These are phyloP conservation scores for Calameuta pallipes DNA, from an alignment of 2,888 invertebrate genomes.

Conservation along the genomic window DNA sequence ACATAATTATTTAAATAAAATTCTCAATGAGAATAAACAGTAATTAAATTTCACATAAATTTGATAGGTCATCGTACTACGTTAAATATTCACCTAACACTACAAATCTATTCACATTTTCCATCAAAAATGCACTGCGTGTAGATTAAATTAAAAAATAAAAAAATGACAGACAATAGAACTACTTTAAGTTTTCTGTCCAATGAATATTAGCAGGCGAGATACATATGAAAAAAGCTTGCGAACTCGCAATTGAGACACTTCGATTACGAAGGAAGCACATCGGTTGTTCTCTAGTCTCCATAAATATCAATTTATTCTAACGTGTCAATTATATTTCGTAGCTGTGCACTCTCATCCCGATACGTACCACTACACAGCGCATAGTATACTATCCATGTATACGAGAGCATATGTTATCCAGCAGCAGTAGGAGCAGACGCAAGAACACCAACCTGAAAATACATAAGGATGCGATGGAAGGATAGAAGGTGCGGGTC, in stretches of 20 bases:
- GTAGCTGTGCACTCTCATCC: neutral
- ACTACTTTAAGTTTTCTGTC: neutral
- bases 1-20: no score
- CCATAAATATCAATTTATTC: neutral
- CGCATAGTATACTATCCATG: neutral
- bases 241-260: neutral
- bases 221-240: neutral
- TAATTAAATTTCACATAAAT: neutral
- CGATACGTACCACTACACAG: neutral
- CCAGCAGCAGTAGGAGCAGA: neutral
- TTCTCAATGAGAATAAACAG: no score
- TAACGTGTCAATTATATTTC: neutral
- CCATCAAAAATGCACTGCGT: no score
- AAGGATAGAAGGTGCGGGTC: neutral
- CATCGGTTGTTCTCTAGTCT: neutral
- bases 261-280: neutral
- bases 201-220: no score
- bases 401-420: neutral
- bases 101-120: neutral
- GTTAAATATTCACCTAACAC: neutral
- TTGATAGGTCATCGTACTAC: neutral
- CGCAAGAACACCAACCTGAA: neutral
- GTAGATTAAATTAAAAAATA: neutral
- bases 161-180: neutral
- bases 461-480: neutral